Evolutionary conservation across 2,797 vertebrate species (phyloP).

Genomic region (Apogon hyalosoma): DNA sequence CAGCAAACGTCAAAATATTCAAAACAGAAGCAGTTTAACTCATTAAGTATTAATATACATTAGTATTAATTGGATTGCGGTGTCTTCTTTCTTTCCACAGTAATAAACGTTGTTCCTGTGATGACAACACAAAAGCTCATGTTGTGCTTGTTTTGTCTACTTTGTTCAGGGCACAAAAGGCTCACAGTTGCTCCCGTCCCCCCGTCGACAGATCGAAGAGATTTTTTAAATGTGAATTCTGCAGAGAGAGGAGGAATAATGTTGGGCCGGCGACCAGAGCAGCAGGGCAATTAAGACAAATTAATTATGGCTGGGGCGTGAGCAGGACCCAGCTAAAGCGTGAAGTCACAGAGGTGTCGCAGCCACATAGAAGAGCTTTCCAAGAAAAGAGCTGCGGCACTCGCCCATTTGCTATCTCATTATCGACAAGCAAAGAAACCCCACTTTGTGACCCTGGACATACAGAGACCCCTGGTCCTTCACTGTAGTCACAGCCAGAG

Average conservation of each 20-base stretch:
- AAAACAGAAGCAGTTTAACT: conserved; percentile 7
- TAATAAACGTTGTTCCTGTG: conserved; percentile 74
- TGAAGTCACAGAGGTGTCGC: conserved; percentile 59
- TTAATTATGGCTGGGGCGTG: conserved; percentile 76
- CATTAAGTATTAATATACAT: conserved; percentile 20
- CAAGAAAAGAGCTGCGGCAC: conserved; percentile 27
- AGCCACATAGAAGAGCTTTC: conserved; percentile 40
- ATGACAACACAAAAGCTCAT: conserved; percentile 74
- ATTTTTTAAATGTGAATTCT: conserved; percentile 68
- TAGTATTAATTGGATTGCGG: conserved; percentile 34
- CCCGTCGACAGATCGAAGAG: conserved; percentile 57
- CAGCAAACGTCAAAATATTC: not conserved
- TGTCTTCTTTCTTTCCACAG: conserved; percentile 48
- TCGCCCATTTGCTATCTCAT: conserved; percentile 70
- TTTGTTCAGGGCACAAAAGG: conserved; percentile 78
- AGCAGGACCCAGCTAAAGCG: conserved; percentile 43
- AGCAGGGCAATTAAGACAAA: conserved; percentile 84
- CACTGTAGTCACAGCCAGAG: conserved; percentile 32
- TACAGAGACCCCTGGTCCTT: conserved; percentile 25
- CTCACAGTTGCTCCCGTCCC: conserved; percentile 59
- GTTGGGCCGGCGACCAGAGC: conserved; percentile 74
- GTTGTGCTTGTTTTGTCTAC: conserved; percentile 76
- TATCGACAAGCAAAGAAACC: conserved; percentile 65
- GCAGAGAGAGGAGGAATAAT: conserved; percentile 74
- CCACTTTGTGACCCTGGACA: conserved; percentile 59